Percentiles rank a stretch among this genome's conserved stretches.
Evolutionary conservation across 1,140 invertebrate species (phyloP).

Genomic region (Theocolax elegans): DNA sequence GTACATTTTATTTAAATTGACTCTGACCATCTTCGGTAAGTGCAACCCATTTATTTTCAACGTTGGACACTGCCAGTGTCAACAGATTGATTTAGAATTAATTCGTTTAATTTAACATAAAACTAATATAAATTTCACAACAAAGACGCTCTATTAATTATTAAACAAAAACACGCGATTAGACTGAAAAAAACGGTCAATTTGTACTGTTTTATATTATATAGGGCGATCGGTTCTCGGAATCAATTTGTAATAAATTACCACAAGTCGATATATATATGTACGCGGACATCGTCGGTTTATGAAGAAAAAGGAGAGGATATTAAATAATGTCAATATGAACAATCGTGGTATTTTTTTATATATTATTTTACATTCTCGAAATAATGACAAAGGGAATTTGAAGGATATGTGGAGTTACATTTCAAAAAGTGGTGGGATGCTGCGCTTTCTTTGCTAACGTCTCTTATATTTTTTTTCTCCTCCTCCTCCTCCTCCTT

Average conservation of each 20-base stretch:
- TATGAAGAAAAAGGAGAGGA: no score
- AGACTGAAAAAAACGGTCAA: conserved; percentile 1
- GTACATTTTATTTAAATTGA: not conserved
- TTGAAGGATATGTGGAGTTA: conserved; percentile 9
- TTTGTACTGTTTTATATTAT: no score
- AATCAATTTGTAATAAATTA: no score
- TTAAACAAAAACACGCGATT: no score
- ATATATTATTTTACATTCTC: conserved; percentile 1
- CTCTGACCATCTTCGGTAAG: not conserved
- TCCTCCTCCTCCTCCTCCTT: no score
- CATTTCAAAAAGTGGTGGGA: conserved; percentile 5
- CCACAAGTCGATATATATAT: no score
- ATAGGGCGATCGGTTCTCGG: no score
- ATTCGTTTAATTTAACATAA: no score
- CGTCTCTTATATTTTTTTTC: no score
- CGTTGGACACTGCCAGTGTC: not conserved
- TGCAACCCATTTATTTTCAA: conserved; percentile 17
- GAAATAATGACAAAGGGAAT: conserved; percentile 14
- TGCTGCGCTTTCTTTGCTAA: not conserved
- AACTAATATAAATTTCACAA: conserved; percentile 27
- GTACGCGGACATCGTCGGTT: no score
- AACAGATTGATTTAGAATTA: not conserved
- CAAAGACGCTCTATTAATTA: conserved; percentile 17
- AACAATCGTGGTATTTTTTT: no score
- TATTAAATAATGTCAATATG: no score